Conservation (phyloP, 2,888 invertebrate genomes). For the Agriopis aurantiaria region DNA sequence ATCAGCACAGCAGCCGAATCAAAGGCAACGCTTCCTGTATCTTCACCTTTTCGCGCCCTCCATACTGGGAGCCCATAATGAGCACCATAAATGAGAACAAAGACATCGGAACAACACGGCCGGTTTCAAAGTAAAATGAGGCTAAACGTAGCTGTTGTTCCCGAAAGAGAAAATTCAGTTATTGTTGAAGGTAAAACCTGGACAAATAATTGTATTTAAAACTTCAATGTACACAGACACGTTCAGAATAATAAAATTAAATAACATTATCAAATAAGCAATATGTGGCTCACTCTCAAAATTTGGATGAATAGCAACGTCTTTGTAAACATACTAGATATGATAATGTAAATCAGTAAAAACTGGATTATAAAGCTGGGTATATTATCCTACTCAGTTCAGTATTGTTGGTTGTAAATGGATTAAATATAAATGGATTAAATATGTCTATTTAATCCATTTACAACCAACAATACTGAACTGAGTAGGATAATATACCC, state of each 20-base stretch:
- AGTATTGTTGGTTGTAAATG: background rate
- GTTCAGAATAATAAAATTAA: background rate
- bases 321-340: background rate
- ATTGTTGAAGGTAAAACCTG: background rate
- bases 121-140: slow-evolving; percentile 43
- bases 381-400: background rate
- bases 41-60: slow-evolving; percentile 39
- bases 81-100: slow-evolving; percentile 52
- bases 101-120: slow-evolving; percentile 41
- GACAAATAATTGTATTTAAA: background rate
- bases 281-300: background rate
- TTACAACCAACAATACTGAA: too few relatives aligned
- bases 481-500: too few relatives aligned
- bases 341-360: background rate
- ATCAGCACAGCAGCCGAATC: slow-evolving; percentile 30
- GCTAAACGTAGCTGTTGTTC: background rate
- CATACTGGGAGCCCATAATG: slow-evolving; percentile 48
- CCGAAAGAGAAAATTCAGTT: slow-evolving; percentile 4
- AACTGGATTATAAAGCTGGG: background rate
- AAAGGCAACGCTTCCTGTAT: slow-evolving; percentile 35
- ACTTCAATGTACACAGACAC: background rate
- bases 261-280: background rate
- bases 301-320: background rate
- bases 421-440: background rate
- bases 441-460: too few relatives aligned